Evolutionary conservation across 1,140 invertebrate species (phyloP).

Genomic region (Mylabris phalerata): DNA sequence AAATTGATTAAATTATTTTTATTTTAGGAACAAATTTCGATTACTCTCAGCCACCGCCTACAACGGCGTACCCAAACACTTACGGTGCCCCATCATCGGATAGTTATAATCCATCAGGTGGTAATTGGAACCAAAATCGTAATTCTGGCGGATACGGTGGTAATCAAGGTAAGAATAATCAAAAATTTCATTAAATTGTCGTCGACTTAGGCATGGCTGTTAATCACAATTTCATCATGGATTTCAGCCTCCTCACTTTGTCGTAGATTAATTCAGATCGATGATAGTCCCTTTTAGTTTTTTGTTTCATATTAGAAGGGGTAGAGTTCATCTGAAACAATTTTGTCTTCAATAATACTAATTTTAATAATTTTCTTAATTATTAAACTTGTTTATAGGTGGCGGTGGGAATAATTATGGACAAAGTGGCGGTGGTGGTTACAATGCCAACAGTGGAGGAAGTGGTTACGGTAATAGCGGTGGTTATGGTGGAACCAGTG

Average conservation of each 20-base stretch:
- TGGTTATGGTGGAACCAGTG: conserved; percentile 11
- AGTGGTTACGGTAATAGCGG: conserved; percentile 15
- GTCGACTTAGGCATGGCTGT: conserved; percentile 31
- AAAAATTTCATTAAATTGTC: background rate
- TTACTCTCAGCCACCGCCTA: conserved; percentile 32
- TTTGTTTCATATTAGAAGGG: conserved; percentile 23
- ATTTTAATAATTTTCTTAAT: background rate
- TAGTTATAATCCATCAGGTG: conserved; percentile 8
- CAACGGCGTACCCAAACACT: conserved; percentile 21
- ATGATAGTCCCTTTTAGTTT: conserved; percentile 29
- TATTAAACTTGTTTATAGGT: background rate
- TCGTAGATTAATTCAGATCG: conserved; percentile 23
- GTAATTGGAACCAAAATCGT: conserved; percentile 10
- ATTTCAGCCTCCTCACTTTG: conserved; percentile 27
- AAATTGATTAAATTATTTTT: background rate
- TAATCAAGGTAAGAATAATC: conserved; percentile 14
- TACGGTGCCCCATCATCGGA: conserved; percentile 9
- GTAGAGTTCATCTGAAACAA: conserved; percentile 29
- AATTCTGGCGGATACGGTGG: conserved; percentile 19
- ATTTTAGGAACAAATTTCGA: conserved; percentile 19
- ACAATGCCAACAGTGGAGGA: conserved; percentile 20
- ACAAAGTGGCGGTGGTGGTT: conserved; percentile 16
- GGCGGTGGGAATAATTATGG: conserved; percentile 4
- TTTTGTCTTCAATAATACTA: background rate
- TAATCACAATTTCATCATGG: conserved; percentile 2